These are phyloP conservation scores for Battus philenor DNA, from an alignment of 1,140 invertebrate species.

Conservation along the genomic window DNA sequence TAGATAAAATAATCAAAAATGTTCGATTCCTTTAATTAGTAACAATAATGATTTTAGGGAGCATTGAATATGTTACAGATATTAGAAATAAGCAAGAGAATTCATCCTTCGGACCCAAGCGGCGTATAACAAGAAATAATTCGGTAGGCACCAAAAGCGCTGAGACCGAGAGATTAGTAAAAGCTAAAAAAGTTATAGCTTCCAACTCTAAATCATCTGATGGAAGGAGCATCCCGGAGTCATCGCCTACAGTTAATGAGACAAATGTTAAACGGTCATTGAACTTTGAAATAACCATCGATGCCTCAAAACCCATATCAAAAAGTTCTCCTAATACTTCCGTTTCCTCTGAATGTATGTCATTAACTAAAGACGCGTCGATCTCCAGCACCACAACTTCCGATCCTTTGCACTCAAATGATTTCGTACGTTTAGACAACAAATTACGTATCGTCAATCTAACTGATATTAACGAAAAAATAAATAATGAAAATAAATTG, in stretches of 20 bases:
- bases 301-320: neutral
- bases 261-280: neutral
- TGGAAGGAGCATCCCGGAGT: neutral
- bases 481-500: neutral
- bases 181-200: too few relatives aligned
- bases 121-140: too few relatives aligned
- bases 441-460: constrained; percentile 43
- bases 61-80: too few relatives aligned
- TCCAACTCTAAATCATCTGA: too few relatives aligned
- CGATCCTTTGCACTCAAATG: constrained; percentile 35
- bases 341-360: constrained; percentile 24
- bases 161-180: too few relatives aligned
- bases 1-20: too few relatives aligned
- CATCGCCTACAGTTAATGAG: neutral
- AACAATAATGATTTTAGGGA: too few relatives aligned
- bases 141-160: too few relatives aligned
- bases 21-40: too few relatives aligned
- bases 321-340: constrained; percentile 14
- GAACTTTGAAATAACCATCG: neutral
- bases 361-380: constrained; percentile 56
- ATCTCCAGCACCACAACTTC: constrained; percentile 41
- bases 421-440: constrained; percentile 44
- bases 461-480: constrained; percentile 4
- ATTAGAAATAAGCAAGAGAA: too few relatives aligned
- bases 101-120: too few relatives aligned